phyloP scores from a whole-genome alignment of 2,797 vertebrate genomes.

The Rousettus madagascariensis region DNA sequence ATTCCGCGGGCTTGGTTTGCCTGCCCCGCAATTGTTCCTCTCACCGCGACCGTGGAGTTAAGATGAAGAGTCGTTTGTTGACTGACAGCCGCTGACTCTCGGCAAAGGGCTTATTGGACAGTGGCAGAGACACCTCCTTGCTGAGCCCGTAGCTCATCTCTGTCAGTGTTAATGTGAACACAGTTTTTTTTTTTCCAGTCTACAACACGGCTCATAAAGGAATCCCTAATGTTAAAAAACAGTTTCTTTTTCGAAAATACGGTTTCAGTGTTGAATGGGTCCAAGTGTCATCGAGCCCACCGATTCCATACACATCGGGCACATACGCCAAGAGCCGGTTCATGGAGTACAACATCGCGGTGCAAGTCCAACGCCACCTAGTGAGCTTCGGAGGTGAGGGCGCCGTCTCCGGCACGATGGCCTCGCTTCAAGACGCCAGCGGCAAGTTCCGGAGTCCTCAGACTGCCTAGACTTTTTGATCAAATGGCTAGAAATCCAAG shows the following conservation, averaged over 20 bases:
- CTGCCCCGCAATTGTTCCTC: background rate
- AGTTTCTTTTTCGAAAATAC: background rate
- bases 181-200: background rate
- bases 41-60: background rate
- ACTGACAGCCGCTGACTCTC: background rate
- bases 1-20: background rate
- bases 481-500: background rate
- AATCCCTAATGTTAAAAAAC: background rate
- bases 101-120: too few species aligned
- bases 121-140: background rate
- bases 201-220: background rate
- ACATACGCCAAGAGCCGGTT: background rate
- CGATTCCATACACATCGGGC: fast-evolving
- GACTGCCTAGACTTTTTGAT: background rate
- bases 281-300: background rate
- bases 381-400: background rate
- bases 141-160: background rate
- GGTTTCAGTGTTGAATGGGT: background rate
- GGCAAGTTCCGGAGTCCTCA: background rate
- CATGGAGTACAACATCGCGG: background rate
- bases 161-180: background rate
- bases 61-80: background rate
- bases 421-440: background rate
- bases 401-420: background rate
- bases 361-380: background rate